Evolutionary conservation across 2,888 invertebrate species (phyloP).

Genomic region (Hecatera dysodea): DNA sequence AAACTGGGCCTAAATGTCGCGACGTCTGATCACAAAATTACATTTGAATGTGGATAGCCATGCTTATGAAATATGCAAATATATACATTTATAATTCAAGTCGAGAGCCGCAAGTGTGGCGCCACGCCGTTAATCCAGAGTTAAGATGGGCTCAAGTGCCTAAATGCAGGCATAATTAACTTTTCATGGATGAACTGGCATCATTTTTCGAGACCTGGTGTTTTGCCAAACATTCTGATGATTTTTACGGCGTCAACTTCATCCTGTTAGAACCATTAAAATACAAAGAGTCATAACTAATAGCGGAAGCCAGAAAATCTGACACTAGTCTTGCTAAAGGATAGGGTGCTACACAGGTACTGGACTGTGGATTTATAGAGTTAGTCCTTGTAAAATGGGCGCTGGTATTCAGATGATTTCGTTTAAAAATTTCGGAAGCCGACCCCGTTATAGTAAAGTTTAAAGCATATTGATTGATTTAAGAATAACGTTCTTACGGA

Average conservation of each 20-base stretch:
- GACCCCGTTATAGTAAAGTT: too few relatives aligned
- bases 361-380: not conserved
- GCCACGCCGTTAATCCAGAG: slow-evolving; percentile 58
- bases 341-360: not conserved
- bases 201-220: slow-evolving; percentile 15
- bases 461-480: too few relatives aligned
- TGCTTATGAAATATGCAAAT: slow-evolving; percentile 74
- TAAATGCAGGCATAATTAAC: slow-evolving; percentile 66
- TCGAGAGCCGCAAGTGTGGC: slow-evolving; percentile 58
- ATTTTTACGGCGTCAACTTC: not conserved
- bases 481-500: too few relatives aligned
- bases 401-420: too few relatives aligned
- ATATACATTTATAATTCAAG: slow-evolving; percentile 76
- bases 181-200: slow-evolving; percentile 56
- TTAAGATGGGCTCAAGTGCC: slow-evolving; percentile 64
- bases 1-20: not conserved
- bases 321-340: too few relatives aligned
- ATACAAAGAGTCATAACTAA: too few relatives aligned
- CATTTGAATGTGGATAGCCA: slow-evolving; percentile 56
- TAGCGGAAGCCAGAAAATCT: too few relatives aligned
- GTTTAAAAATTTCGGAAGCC: too few relatives aligned
- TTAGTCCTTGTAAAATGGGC: too few relatives aligned
- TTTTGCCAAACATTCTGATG: not conserved
- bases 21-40: slow-evolving; percentile 6
- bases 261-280: not conserved